Evolutionary conservation across 2,113 vertebrate species (phyloP), one percentile per base, ranked within the genome.

Genomic region (Callionymus lyra): DNA sequence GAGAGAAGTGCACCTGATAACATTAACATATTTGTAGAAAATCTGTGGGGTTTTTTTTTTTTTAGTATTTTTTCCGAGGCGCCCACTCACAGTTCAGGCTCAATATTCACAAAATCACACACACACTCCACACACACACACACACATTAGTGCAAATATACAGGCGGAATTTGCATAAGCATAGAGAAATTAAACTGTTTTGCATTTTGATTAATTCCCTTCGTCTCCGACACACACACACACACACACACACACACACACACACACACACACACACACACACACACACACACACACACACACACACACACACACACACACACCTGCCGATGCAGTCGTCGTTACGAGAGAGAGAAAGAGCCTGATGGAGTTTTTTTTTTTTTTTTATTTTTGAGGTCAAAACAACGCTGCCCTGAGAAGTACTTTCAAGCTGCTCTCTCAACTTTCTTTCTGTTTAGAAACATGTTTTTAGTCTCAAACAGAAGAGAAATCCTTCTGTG

Each of bases 171-270:
- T 82, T 83, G 57, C 72, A 85, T 83, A 80, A 79, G 77, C 72
- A 76, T 58, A 50, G 67, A 47, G 63, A 76, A 74, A 74, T 84
- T 79, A 74, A 78, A 59, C 62, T 77, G 71, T 70, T 83, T 84
- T 73, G 72, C 82, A 82, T 87, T 80, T 80, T 77, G 57, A 79
- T 81, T 74, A 70, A 71, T 73, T 75, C 9, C 41, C 50, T 56
- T 32, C 50, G 61, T 56, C 48, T 36, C 49, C 52, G 56, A 41
- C 18, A 10, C 21, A 50, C 33, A 45, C 38, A 49, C 60, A 68
- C 32, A 35, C 33, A n/a, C n/a, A n/a, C n/a, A 43, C 57, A 65
- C 51, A 62, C 62, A 43, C 57, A 65, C 51, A 62, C 62, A 43
- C 57, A 65, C 51, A 62, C 62, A 43, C 57, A 65, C 51, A 62